Percentiles rank a stretch among this genome's conserved stretches.
Conservation (phyloP, 2,797 vertebrate genomes). For the Arrhamphus sclerolepis region DNA sequence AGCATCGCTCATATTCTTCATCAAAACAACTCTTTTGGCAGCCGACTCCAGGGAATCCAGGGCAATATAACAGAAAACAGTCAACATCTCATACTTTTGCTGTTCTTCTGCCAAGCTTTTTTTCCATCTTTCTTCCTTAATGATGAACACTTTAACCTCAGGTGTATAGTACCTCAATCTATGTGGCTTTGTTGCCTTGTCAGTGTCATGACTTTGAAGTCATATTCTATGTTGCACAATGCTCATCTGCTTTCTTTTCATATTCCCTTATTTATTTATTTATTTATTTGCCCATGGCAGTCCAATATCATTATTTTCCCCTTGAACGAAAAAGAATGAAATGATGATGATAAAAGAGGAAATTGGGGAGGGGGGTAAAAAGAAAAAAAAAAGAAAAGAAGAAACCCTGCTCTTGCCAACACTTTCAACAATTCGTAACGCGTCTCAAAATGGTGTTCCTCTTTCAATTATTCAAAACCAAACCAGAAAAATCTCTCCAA, state of each 20-base stretch:
- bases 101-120: constrained; percentile 37
- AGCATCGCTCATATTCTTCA: constrained; percentile 64
- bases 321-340: constrained; percentile 51
- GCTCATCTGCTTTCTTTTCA: constrained; percentile 57
- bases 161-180: constrained; percentile 67
- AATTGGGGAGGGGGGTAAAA: neutral
- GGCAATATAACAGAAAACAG: constrained; percentile 67
- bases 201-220: constrained; percentile 75
- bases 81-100: constrained; percentile 58
- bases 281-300: constrained; percentile 54
- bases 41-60: constrained; percentile 63
- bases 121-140: constrained; percentile 68
- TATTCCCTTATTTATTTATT: constrained; percentile 48
- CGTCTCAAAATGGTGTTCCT: constrained; percentile 70
- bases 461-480: constrained; percentile 82
- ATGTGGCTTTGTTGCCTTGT: constrained; percentile 72
- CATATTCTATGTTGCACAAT: constrained; percentile 54
- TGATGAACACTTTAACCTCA: constrained; percentile 62
- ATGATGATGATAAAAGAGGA: constrained; percentile 48
- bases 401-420: constrained; percentile 35
- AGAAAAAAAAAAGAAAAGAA: constrained; percentile 10
- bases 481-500: constrained; percentile 60
- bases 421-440: constrained; percentile 52
- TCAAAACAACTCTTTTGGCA: constrained; percentile 67
- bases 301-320: constrained; percentile 68